A percentile compares a stretch with the other conserved stretches of the same genome.
phyloP scores from a whole-genome alignment of 2,113 vertebrate genomes.

The Kobus ellipsiprymnus region DNA sequence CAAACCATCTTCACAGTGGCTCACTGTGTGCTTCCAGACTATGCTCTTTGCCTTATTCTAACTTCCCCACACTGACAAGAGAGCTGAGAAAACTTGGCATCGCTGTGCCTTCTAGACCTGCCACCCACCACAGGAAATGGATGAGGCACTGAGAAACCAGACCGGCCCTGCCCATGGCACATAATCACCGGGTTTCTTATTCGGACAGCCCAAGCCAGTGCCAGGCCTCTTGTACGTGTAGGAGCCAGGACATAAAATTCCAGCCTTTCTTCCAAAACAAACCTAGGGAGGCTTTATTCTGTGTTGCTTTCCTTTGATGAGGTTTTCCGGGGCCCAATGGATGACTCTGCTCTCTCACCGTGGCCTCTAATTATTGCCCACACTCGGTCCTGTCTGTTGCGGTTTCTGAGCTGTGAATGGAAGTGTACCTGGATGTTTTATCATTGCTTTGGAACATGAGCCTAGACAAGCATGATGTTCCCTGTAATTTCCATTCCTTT shows the following conservation, averaged over 20 bases:
- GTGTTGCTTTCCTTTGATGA: constrained; percentile 49
- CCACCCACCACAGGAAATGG: constrained; percentile 35
- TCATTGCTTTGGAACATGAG: background rate
- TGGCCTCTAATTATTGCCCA: constrained; percentile 45
- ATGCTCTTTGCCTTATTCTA: background rate
- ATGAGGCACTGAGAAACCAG: constrained; percentile 13
- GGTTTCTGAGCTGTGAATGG: constrained; percentile 15
- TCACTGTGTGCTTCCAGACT: background rate
- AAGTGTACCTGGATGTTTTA: constrained; percentile 26
- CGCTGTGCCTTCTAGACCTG: background rate
- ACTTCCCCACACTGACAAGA: background rate
- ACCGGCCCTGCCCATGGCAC: background rate
- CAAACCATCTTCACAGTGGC: background rate
- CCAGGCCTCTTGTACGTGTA: constrained; percentile 4
- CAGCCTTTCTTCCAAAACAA: constrained; percentile 18
- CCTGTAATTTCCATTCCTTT: constrained; percentile 46
- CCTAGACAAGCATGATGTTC: constrained; percentile 2
- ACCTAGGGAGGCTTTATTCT: constrained; percentile 17
- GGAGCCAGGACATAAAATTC: constrained; percentile 4
- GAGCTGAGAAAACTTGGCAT: background rate
- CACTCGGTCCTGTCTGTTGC: background rate
- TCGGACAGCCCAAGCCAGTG: background rate
- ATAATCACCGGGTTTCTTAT: background rate
- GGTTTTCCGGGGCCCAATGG: background rate
- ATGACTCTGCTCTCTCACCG: constrained; percentile 1